Evolutionary conservation across 1,140 invertebrate species (phyloP), one percentile per base, ranked within the genome.

Genomic region (Diabrotica virgifera): DNA sequence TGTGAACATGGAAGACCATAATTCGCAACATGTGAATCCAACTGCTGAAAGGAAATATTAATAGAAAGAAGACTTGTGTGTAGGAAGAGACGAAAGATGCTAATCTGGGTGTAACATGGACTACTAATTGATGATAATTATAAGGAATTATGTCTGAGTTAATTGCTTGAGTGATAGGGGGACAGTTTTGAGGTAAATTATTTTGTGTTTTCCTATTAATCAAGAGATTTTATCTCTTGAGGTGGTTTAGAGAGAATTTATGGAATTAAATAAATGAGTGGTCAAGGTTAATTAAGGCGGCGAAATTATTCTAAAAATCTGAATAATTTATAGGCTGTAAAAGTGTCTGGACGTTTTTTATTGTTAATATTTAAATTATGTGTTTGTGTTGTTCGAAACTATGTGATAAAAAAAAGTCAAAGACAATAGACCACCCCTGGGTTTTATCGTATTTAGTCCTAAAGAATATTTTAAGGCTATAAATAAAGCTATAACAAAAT

Each of bases 71-170:
- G 12, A 14, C 12, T 35, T 50, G 36, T 59, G 14, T 51, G 58
- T 59, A 59, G 58, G 58, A 59, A 59, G 58, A 59, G 58, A 40
- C 14, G 58, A 37, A 59, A 59, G 58, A 59, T 59, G 37, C 58
- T 59, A 57, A 59, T 59, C 58, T 59, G 58, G 58, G 58, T 59
- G 37, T 59, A 59, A 59, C 58, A 36, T 59, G 58, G 46, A 50
- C 37, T n/a, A 51, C 46, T 59, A 59, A 59, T 59, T 59, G 58
- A 59, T 59, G 7, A 12, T 59, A 59, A 59, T 59, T 59, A 59
- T 46, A 51, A 50, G 58, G 40, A 59, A 59, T 59, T 59, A 59
- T 59, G 58, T 59, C 38, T 35, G 12, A 51, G 36, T 51, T 59
- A 59, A 59, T 59, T 59, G 58, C 58, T 51, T 59, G 40, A 51